phyloP scores from a whole-genome alignment of 2,888 invertebrate genomes.

The Cataglyphis livida region DNA sequence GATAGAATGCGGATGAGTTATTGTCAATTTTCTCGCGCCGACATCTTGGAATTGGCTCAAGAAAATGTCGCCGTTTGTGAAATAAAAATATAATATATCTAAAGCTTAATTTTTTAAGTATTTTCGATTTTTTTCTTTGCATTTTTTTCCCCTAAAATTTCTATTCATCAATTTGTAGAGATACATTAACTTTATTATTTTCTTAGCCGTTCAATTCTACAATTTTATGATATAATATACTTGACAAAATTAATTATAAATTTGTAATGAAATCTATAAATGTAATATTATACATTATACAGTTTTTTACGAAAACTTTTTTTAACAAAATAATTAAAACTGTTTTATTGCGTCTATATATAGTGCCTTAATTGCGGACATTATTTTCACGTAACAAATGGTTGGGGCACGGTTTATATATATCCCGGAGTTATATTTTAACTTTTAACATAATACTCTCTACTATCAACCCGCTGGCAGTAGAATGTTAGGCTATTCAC shows the following conservation, averaged over 20 bases:
- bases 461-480: slow-evolving; percentile 17
- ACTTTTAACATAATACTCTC: slow-evolving; percentile 11
- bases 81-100: not conserved
- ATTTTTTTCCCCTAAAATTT: not conserved
- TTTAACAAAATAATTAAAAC: slow-evolving; percentile 42
- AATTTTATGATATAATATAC: not conserved
- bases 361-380: slow-evolving; percentile 25
- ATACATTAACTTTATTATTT: not conserved
- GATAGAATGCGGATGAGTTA: slow-evolving; percentile 33
- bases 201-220: not conserved
- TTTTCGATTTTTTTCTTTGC: not conserved
- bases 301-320: slow-evolving; percentile 18
- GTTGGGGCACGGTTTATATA: slow-evolving; percentile 20
- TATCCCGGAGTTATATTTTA: slow-evolving; percentile 24
- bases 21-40: slow-evolving; percentile 23
- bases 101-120: not conserved
- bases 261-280: slow-evolving; percentile 32
- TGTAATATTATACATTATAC: not conserved
- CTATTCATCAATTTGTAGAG: not conserved
- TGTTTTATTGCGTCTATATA: not conserved
- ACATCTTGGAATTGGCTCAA: not conserved
- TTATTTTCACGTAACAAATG: slow-evolving; percentile 23
- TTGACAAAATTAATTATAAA: not conserved
- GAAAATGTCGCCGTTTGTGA: not conserved
- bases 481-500: slow-evolving; percentile 69